Percentiles rank a stretch among this genome's conserved stretches.
Conservation (phyloP, 1,140 invertebrate species). For the Steinernema khuongi region DNA sequence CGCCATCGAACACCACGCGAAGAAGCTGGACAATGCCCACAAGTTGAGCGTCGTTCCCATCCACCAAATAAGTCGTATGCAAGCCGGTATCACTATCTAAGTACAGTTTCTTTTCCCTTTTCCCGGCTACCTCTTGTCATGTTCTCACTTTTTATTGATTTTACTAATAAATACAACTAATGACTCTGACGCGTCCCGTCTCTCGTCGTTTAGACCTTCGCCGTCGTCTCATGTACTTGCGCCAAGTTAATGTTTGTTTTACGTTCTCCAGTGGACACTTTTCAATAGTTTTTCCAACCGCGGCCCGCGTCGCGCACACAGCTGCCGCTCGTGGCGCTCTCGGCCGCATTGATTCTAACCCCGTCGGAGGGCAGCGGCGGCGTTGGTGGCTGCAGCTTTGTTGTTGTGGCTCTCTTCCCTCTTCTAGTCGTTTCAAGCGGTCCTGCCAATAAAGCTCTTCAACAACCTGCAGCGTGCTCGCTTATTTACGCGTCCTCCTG, state of each 20-base stretch:
- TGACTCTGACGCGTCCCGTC: neutral
- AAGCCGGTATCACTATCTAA: conserved; percentile 1
- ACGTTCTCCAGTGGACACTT: too few relatives aligned
- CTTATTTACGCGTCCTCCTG: neutral
- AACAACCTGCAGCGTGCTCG: too few relatives aligned
- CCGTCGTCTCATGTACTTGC: too few relatives aligned
- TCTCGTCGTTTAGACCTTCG: too few relatives aligned
- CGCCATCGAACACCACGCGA: conserved; percentile 14
- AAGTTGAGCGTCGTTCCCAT: conserved; percentile 15
- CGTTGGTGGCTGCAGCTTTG: neutral
- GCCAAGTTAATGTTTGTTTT: too few relatives aligned
- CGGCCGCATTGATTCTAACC: conserved; percentile 8
- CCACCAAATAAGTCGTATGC: neutral
- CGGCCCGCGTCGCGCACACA: neutral
- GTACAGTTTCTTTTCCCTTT: neutral
- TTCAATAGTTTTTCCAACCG: too few relatives aligned
- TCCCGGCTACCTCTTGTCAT: neutral
- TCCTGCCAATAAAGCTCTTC: neutral
- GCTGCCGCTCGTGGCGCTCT: neutral
- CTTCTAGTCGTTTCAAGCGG: conserved; percentile 13
- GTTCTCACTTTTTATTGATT: neutral
- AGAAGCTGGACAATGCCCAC: conserved; percentile 21
- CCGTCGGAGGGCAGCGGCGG: neutral
- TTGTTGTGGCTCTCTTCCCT: neutral
- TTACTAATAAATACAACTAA: neutral